Evolutionary conservation across 2,113 vertebrate species (phyloP), one percentile per base, ranked within the genome.

Genomic region (Anser cygnoides): DNA sequence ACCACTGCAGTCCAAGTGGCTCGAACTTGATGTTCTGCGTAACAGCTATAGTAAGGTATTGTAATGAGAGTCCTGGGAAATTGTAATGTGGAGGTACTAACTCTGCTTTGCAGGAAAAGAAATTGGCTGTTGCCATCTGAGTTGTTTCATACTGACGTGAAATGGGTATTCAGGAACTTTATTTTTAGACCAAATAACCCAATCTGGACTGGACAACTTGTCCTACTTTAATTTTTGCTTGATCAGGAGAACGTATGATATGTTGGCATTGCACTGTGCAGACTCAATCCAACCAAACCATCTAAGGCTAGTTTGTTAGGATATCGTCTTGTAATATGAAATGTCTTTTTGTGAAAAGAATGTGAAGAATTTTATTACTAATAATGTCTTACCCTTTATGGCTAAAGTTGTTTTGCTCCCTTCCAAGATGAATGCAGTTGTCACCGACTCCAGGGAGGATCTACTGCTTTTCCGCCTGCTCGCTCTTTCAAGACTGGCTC

Each of bases 301-400:
- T 95, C 89, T 96, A 93, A 91, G 96, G 93, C 62, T 68, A 62
- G 35, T 91, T 91, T 89, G 23, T 82, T 79, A 83, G 78, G 71
- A 11, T 85, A 83, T 76, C 4, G 0, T 85, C 58, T 91, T 94
- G 77, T 74, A 85, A 22, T 73, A 37, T 33, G 55, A 93, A 85
- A 87, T 2, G 1, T 84, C 73, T 87, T 83, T 91, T 94, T 9
- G 3, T 62, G 20, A 92, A 90, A 96, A 93, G 95, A 97, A 96
- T 92, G 89, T 4, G 1, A 96, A 84, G 91, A 95, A 96, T 93
- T 93, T 70, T 76, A 29, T 96, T 94, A 13, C 77, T 89, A 94
- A 93, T 89, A 92, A 73, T 1, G 2, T 87, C 77, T 95, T 93
- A 43, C 66, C 92, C 67, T 89, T 91, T 93, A 95, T 85, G 96